A percentile compares a stretch with the other conserved stretches of the same genome.
Conservation (phyloP, 2,797 vertebrate species). For the Sebastes ruberrimus region DNA sequence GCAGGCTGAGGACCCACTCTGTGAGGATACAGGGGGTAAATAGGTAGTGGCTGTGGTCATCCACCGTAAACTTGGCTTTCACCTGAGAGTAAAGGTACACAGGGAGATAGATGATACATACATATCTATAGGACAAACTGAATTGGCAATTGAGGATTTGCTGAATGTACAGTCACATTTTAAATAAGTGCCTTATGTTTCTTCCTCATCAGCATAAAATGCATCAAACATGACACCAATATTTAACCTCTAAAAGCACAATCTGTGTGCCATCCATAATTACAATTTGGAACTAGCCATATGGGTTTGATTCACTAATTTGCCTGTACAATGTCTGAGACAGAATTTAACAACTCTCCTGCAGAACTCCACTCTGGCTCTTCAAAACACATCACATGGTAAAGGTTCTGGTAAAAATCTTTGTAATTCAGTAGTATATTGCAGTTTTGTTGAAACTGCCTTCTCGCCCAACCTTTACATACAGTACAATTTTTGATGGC, state of each 20-base stretch:
- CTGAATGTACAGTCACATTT: background rate
- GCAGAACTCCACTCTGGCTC: background rate
- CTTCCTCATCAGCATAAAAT: background rate
- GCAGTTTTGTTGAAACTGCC: background rate
- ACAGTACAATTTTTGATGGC: background rate
- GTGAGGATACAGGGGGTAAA: slow-evolving; percentile 96
- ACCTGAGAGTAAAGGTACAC: slow-evolving; percentile 78
- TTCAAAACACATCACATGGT: background rate
- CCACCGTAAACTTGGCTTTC: slow-evolving; percentile 92
- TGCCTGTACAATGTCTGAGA: background rate
- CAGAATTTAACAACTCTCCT: background rate
- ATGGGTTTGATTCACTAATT: background rate
- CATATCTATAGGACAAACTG: background rate
- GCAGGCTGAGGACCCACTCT: slow-evolving; percentile 95
- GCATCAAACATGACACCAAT: background rate
- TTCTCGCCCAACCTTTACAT: background rate
- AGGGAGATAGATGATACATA: background rate
- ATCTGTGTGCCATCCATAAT: background rate
- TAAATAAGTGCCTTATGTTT: background rate
- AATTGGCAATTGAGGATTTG: background rate
- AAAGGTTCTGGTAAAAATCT: background rate
- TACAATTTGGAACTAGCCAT: background rate
- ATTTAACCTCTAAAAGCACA: background rate
- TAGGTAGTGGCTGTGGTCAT: slow-evolving; percentile 95
- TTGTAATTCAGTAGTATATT: background rate